phyloP scores from a whole-genome alignment of 2,888 invertebrate genomes.

The Hypomecis atomaria region DNA sequence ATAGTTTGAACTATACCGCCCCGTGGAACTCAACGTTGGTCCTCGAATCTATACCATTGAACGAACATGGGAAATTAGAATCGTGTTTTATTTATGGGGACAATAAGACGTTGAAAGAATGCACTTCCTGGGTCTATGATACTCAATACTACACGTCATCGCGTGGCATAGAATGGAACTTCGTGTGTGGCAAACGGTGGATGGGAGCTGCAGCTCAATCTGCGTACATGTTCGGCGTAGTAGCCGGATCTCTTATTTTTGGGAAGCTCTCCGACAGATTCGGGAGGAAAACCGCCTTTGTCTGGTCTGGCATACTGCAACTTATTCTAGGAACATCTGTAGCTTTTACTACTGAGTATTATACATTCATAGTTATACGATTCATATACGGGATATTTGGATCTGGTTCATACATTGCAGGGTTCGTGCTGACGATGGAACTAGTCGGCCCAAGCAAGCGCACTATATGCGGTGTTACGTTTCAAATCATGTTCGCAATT shows the following conservation, averaged over 20 bases:
- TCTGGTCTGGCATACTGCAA: conserved; percentile 90
- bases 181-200: conserved; percentile 92
- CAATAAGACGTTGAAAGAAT: conserved; percentile 67
- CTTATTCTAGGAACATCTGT: conserved; percentile 88
- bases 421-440: conserved; percentile 91
- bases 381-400: conserved; percentile 93
- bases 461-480: conserved; percentile 91
- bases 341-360: conserved; percentile 90
- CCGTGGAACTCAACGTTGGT: conserved; percentile 84
- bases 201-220: conserved; percentile 92
- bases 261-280: conserved; percentile 92
- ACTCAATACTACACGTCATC: conserved; percentile 89
- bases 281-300: conserved; percentile 91
- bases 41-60: conserved; percentile 83
- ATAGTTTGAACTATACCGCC: conserved; percentile 76
- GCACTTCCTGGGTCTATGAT: conserved; percentile 88
- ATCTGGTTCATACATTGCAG: conserved; percentile 89
- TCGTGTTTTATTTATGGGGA: conserved; percentile 85
- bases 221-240: conserved; percentile 92
- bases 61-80: conserved; percentile 84
- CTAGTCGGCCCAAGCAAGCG: conserved; percentile 91
- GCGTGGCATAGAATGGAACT: conserved; percentile 92
- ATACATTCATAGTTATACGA: conserved; percentile 87
- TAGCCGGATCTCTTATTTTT: conserved; percentile 90
- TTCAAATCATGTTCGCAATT: conserved; percentile 91